Evolutionary conservation across 1,140 invertebrate species (phyloP), one percentile per base, ranked within the genome.

Genomic region (Ceratosolen fusciceps): DNA sequence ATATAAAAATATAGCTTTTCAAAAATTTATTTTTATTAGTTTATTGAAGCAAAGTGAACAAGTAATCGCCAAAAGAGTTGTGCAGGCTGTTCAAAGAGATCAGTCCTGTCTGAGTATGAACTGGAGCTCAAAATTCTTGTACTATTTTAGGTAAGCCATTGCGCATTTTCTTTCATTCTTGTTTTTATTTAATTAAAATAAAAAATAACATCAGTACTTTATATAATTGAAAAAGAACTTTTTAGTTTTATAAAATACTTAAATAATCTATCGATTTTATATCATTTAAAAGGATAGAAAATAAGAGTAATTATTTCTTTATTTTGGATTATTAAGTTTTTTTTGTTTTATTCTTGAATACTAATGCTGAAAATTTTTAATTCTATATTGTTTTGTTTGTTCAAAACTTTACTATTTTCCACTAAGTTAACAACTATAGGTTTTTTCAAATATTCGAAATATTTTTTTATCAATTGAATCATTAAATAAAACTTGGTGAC

Each of bases 51-150:
- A 87, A 56, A 85, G 62, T 19, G 86, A 89, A 21, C 60, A 86
- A 67, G 79, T 85, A 82, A 81, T 88, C 14, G 88, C 88, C 14
- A 82, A 77, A 54, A 84, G 88, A 4, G 82, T 90, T 0, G 86
- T 90, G 0, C 65, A 86, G 34, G 88, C 88, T 2, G 82, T 90
- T 2, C 82, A 80, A 79, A 87, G 85, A 74, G 84, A 86, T 79
- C 85, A 85, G 39, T 82, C 81, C 24, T 86, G 54, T 80, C 56
- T 89, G 8, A 82, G 49, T 9, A 68, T 81, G 12, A 84, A 73
- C 56, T 88, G 86, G 84, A 81, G 68, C 26, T 89, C 86, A 8
- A 84, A 80, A 62, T 79, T 85, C 4, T 26, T 86, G 0, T 89
- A 89, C 56, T 79, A 37, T 65, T 78, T 86, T 52, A 86, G 87